These are phyloP conservation scores for Paraplagusia blochii DNA, from an alignment of 2,113 vertebrate genomes.

Conservation along the genomic window DNA sequence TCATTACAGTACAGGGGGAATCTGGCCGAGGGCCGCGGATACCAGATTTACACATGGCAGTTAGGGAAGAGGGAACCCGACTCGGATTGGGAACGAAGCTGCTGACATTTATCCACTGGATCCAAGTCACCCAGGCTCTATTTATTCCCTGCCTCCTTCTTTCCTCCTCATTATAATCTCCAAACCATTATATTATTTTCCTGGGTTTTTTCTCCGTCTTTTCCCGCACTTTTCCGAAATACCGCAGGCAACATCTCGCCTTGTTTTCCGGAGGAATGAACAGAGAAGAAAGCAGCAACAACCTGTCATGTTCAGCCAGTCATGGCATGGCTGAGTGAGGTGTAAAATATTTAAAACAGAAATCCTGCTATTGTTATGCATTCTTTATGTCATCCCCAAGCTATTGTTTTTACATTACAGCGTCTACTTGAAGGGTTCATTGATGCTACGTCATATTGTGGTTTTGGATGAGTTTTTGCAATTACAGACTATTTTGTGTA, in stretches of 20 bases:
- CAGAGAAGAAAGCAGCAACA: not conserved
- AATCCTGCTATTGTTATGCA: constrained; percentile 47
- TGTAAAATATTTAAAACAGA: constrained; percentile 58
- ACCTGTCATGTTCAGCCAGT: constrained; percentile 16
- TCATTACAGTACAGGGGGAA: constrained; percentile 64
- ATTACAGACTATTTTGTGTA: too few species aligned
- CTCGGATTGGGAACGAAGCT: constrained; percentile 52
- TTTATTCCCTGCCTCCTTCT: not conserved
- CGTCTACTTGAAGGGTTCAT: too few species aligned
- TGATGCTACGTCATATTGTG: too few species aligned
- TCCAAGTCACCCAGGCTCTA: constrained; percentile 50
- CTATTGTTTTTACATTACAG: too few species aligned
- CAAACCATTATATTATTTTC: not conserved
- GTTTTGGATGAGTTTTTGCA: too few species aligned
- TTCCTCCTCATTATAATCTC: not conserved
- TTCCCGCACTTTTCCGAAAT: constrained; percentile 1
- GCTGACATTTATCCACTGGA: constrained; percentile 73
- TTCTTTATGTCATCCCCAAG: constrained; percentile 23
- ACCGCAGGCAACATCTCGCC: constrained; percentile 3
- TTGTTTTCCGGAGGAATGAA: not conserved
- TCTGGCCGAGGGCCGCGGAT: constrained; percentile 57
- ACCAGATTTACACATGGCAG: constrained; percentile 67
- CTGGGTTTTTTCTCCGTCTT: not conserved
- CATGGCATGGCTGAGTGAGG: constrained; percentile 36
- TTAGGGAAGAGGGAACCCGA: constrained; percentile 56